Percentiles rank a stretch among this genome's conserved stretches.
Evolutionary conservation across 2,797 vertebrate species (phyloP).

Genomic region (Gila robusta): DNA sequence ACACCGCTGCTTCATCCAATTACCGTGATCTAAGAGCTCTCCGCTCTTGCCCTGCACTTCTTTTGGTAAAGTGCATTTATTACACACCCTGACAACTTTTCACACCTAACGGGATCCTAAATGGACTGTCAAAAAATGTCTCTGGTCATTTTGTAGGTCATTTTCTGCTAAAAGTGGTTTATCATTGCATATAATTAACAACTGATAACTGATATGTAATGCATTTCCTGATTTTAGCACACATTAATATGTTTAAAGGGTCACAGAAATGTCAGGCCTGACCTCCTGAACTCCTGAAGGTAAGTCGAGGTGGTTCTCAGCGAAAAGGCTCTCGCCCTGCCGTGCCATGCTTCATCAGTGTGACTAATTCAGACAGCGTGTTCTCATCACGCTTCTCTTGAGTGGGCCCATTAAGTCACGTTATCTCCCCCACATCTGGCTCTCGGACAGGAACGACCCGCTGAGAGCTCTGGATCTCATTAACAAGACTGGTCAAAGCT

Average conservation of each 20-base stretch:
- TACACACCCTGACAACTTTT: constrained; percentile 38
- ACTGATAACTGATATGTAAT: neutral
- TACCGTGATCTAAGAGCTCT: constrained; percentile 23
- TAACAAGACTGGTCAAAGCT: constrained; percentile 16
- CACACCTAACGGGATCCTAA: neutral
- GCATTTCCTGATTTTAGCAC: neutral
- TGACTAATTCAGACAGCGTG: constrained; percentile 40
- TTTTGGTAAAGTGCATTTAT: constrained; percentile 13
- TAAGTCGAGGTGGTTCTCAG: constrained; percentile 46
- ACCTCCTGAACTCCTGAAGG: constrained; percentile 59
- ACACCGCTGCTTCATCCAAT: constrained; percentile 37
- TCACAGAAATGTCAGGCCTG: constrained; percentile 29
- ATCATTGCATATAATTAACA: neutral
- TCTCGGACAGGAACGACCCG: constrained; percentile 25
- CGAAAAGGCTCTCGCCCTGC: neutral
- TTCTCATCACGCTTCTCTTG: constrained; percentile 39
- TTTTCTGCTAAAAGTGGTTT: neutral
- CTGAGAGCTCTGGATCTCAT: constrained; percentile 24
- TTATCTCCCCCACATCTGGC: constrained; percentile 53
- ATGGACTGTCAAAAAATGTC: neutral
- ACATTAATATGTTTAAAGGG: constrained; percentile 33
- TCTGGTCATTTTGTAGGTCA: constrained; percentile 3
- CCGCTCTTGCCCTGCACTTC: neutral
- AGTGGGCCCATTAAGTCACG: constrained; percentile 23
- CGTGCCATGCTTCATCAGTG: constrained; percentile 25